Evolutionary conservation across 2,888 invertebrate genomes (phyloP), one percentile per base, ranked within the genome.

Genomic region (Tenthredo notha): DNA sequence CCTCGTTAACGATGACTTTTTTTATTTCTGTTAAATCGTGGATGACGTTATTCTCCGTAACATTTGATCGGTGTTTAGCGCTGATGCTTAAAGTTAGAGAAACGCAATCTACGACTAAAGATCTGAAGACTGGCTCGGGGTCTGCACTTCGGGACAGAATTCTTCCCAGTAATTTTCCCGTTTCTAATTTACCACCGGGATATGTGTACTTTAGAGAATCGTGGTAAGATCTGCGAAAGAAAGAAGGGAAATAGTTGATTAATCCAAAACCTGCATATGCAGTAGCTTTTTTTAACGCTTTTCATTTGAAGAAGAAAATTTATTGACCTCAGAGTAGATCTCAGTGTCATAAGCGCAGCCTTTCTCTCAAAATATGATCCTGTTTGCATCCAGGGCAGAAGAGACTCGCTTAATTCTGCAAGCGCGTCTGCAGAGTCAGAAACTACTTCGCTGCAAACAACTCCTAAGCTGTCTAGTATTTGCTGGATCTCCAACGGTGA

Each of bases 361-460:
- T 89, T 89, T 47, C 92, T 89, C 75, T 92, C 92, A 0, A 88
- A 84, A 9, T 85, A 85, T 3, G 90, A 90, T 70, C 90, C 92
- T 0, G 92, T 91, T 84, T 92, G 92, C 92, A 93, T 92, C 92
- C 92, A 92, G 0, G 92, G 91, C 65, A 91, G 84, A 10, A 92
- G 87, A 86, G 92, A 91, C 7, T 92, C 92, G 18, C 92, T 89
- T 18, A 92, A 86, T 21, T 91, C 89, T 15, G 92, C 92, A 0
- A 92, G 85, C 10, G 89, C 91, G 58, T 92, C 91, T 0, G 92
- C 89, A 7, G 92, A 92, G 86, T 92, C 90, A 0, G 88, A 87
- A 18, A 92, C 89, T 29, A 90, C 88, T 88, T 92, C 92, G 58
- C 91, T 90, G 85, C 92, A 91, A 5, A 91, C 89, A 2, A 87